phyloP scores from a whole-genome alignment of 1,140 invertebrate genomes.

The Spodoptera litura region DNA sequence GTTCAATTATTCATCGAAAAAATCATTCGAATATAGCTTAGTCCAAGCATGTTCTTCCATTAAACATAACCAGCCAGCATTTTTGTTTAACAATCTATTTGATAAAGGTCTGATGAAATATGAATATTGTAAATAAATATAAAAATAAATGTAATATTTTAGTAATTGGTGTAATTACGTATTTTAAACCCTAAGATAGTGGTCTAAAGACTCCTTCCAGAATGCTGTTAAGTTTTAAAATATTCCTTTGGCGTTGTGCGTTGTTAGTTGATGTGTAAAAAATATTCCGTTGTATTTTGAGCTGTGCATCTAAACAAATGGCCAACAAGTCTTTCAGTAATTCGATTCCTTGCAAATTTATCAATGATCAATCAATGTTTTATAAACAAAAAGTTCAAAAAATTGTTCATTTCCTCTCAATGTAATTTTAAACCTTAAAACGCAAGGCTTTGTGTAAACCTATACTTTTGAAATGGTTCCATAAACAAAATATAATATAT shows the following conservation, averaged over 20 bases:
- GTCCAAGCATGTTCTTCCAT: background rate
- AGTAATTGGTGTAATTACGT: conserved; percentile 7
- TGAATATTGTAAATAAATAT: background rate
- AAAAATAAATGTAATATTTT: background rate
- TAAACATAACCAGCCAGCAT: background rate
- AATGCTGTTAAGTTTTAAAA: conserved; percentile 9
- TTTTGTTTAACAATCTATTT: conserved; percentile 18
- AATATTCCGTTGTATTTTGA: no score
- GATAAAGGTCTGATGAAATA: background rate
- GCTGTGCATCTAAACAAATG: background rate
- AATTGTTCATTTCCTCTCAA: no score
- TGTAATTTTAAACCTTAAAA: no score
- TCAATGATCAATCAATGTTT: no score
- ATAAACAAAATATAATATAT: no score
- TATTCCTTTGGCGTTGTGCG: conserved; percentile 5
- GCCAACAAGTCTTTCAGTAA: background rate
- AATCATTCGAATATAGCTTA: no score
- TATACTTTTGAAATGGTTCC: no score
- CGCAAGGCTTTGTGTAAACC: no score
- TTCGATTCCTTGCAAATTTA: no score
- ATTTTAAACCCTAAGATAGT: conserved; percentile 2
- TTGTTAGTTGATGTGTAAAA: background rate
- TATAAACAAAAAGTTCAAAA: no score
- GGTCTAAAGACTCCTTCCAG: conserved; percentile 21
- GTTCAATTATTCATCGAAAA: no score